Conservation (phyloP, 2,888 invertebrate species). For the Exephanes ischioxanthus region DNA sequence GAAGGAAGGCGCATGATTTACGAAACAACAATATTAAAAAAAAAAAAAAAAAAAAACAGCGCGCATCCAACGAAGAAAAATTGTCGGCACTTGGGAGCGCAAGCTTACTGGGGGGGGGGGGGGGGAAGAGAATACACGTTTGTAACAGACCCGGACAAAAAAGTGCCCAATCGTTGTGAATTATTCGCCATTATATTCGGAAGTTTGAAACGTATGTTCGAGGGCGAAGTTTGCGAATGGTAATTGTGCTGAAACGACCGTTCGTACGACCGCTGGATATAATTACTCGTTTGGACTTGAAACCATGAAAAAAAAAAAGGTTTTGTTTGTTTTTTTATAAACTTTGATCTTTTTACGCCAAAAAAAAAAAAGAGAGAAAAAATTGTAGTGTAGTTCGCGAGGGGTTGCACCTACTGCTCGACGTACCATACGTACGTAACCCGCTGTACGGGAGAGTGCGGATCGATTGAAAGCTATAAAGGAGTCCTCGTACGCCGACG, state of each 20-base stretch:
- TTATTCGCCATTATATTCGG: constrained; percentile 20
- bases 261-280: neutral
- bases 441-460: constrained; percentile 58
- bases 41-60: neutral
- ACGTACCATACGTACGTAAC: constrained; percentile 41
- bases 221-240: constrained; percentile 19
- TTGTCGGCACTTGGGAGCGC: neutral
- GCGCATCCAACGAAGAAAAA: neutral
- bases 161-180: constrained; percentile 18
- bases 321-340: neutral
- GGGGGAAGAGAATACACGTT: neutral
- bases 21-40: too few species aligned
- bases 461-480: constrained; percentile 69
- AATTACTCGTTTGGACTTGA: constrained; percentile 6
- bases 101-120: neutral
- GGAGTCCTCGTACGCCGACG: constrained; percentile 69
- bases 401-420: constrained; percentile 47
- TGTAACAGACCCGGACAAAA: constrained; percentile 14
- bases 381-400: constrained; percentile 29
- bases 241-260: constrained; percentile 16
- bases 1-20: too few species aligned
- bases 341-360: neutral
- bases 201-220: constrained; percentile 17
- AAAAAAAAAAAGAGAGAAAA: constrained; percentile 25
- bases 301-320: neutral